Evolutionary conservation across 92 coral and sea anemone species (phyloP).

Genomic region (Epizoanthus scotinus): DNA sequence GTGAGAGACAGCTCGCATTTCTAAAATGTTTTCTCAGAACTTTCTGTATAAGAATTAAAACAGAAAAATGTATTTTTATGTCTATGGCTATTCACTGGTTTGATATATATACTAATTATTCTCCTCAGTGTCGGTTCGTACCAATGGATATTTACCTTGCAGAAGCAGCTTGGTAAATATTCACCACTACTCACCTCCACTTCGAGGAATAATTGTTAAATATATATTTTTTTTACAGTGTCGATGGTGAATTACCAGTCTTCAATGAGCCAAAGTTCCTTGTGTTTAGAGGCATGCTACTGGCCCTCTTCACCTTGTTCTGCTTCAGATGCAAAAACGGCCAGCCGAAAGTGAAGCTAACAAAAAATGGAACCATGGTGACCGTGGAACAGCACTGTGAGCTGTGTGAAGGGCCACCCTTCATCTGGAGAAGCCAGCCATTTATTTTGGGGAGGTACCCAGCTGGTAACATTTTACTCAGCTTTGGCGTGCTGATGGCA

Average conservation of each 20-base stretch:
- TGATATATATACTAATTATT: no score
- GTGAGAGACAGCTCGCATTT: no score
- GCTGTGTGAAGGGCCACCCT: conserved; percentile 35
- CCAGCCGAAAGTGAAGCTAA: conserved; percentile 41
- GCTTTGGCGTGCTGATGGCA: conserved; percentile 50
- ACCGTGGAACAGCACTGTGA: conserved; percentile 50
- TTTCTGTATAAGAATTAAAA: no score
- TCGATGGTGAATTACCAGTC: background rate
- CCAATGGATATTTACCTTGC: no score
- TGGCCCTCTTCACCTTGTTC: conserved; percentile 38
- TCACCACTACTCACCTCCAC: no score
- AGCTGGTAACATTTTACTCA: conserved; percentile 47
- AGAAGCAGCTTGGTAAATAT: no score
- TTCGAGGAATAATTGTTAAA: no score
- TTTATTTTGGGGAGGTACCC: conserved; percentile 46
- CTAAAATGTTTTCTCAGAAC: no score
- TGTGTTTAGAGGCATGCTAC: conserved; percentile 27
- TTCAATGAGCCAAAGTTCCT: conserved; percentile 26
- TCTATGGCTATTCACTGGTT: no score
- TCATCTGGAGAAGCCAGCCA: conserved; percentile 54
- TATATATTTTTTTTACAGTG: background rate
- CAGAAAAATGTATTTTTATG: no score
- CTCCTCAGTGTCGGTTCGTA: no score
- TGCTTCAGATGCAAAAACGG: conserved; percentile 46
- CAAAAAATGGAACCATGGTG: conserved; percentile 54